Base-by-base conservation (phyloP, 1,140 invertebrate genomes). In the Rhopalosiphum padi region DNA sequence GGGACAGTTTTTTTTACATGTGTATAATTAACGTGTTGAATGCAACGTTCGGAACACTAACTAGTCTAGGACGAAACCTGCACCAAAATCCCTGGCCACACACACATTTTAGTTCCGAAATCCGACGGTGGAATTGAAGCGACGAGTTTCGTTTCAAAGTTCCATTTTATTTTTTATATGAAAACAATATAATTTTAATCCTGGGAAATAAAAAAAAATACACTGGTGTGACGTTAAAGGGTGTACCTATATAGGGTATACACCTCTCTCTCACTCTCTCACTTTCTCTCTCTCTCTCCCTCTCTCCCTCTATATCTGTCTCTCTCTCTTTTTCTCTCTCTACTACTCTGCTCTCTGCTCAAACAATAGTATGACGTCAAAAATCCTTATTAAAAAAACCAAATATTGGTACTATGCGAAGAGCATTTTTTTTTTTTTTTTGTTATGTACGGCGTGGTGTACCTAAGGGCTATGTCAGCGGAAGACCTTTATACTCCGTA, bases 1-100 rank as follows among this genome's bases (percentile, higher is more conserved):
- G n/a, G 91, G 77, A 92, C 82, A 53, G 46, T 92, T 85, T 92
- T n/a, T 77, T 77, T 91, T 2, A 41, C 48, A 41, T n/a, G 11
- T 85, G 91, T 85, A 37, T 37, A 85, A 92, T 92, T 92, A 92
- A 85, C 77, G 91, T 85, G 48, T 85, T 85, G 11, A 35, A 68
- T 82, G 77, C 30, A n/a, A 48, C 23, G 77, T 30, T 85, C 46
- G 35, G 68, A 83, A 15, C 35, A 91, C 55, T 60, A 37, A 43
- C 55, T 55, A 53, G 43, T 88, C 15, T 35, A 51, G 25, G 11
- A 46, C 85, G 4, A 30, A 46, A 46, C 41, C 0, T 41, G 41
- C 43, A n/a, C 43, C 25, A 25, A 87, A 87, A 87, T 48, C 23
- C 25, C 85, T n/a, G 85, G 11, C 15, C 30, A 83, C 21, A 41